phyloP scores from a whole-genome alignment of 2,797 vertebrate species.

The Lutjanus campechanus region DNA sequence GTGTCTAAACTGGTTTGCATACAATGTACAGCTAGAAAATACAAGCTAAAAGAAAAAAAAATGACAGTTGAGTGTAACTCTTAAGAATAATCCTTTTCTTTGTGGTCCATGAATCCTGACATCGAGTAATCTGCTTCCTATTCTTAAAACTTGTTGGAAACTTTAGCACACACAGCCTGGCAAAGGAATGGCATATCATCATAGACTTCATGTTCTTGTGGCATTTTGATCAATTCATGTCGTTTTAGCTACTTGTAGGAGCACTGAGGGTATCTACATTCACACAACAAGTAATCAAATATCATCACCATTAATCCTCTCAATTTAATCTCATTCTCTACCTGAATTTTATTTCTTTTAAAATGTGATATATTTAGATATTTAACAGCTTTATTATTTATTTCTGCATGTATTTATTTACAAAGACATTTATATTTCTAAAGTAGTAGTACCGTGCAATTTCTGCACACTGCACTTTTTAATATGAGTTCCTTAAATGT shows the following conservation, averaged over 20 bases:
- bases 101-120: constrained; percentile 51
- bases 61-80: constrained; percentile 51
- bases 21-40: constrained; percentile 53
- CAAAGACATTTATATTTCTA: constrained; percentile 88
- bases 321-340: constrained; percentile 60
- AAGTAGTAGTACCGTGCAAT: constrained; percentile 86
- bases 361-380: constrained; percentile 84
- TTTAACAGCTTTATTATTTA: constrained; percentile 85
- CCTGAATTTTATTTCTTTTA: constrained; percentile 79
- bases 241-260: constrained; percentile 57
- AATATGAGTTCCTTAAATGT: constrained; percentile 82
- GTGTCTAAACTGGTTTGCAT: constrained; percentile 71
- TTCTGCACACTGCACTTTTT: constrained; percentile 89
- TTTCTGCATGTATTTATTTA: constrained; percentile 88
- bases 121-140: constrained; percentile 42
- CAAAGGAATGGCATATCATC: constrained; percentile 53
- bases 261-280: constrained; percentile 56
- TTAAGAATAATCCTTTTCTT: constrained; percentile 52
- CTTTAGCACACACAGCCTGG: constrained; percentile 63
- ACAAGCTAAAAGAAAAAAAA: constrained; percentile 49
- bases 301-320: constrained; percentile 55
- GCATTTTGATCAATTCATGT: constrained; percentile 54
- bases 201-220: constrained; percentile 56
- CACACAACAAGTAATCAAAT: constrained; percentile 44
- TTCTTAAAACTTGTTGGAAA: constrained; percentile 50